Conservation (phyloP, 1,140 invertebrate genomes). For the Scaptodrosophila lebanonensis region DNA sequence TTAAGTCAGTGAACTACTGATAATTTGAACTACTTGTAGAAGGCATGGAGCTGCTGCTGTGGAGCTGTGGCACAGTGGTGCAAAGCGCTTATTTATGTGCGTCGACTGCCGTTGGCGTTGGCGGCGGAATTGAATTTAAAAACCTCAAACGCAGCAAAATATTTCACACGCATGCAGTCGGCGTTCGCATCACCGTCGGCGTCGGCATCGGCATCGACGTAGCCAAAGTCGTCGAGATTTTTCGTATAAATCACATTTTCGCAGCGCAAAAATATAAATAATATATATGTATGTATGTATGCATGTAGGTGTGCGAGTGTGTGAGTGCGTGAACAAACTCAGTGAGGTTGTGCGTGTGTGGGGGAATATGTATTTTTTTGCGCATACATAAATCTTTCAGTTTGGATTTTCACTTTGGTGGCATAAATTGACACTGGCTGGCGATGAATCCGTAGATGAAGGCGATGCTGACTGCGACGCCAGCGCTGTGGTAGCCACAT, state of each 20-base stretch:
- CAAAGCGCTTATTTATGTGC: constrained; percentile 56
- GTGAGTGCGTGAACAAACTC: too few relatives aligned
- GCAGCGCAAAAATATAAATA: constrained; percentile 58
- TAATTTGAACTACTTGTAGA: too few relatives aligned
- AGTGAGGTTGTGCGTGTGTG: neutral
- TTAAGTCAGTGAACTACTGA: too few relatives aligned
- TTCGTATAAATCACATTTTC: constrained; percentile 69
- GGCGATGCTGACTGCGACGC: neutral
- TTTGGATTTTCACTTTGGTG: constrained; percentile 73
- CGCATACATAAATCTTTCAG: constrained; percentile 67
- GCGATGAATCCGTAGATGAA: constrained; percentile 19
- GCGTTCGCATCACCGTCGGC: constrained; percentile 1
- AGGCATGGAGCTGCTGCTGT: too few relatives aligned
- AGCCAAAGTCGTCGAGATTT: constrained; percentile 45
- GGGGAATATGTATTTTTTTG: constrained; percentile 7
- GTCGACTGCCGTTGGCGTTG: constrained; percentile 23
- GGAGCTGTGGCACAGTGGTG: constrained; percentile 72
- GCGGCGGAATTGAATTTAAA: constrained; percentile 57
- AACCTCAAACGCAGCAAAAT: constrained; percentile 65
- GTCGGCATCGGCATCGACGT: too few relatives aligned
- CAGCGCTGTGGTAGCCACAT: constrained; percentile 35
- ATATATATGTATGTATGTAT: constrained; percentile 18
- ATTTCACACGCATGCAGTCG: constrained; percentile 54
- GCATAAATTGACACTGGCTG: constrained; percentile 73
- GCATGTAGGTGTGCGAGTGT: neutral